Conservation (phyloP, 2,888 invertebrate species). For the Pinctada fucata region DNA sequence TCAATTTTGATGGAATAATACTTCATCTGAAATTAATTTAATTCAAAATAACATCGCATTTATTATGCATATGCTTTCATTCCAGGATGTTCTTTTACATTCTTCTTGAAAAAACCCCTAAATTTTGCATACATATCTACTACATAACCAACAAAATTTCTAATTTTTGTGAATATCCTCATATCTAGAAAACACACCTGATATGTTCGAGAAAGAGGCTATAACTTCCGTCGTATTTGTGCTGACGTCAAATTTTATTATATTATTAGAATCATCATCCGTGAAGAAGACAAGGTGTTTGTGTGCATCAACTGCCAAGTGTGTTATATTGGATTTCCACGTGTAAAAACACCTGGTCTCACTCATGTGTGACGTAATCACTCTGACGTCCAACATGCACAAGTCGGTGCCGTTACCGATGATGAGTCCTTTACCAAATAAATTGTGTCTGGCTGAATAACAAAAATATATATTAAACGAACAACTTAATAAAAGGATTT, state of each 20-base stretch:
- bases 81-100: too few relatives aligned
- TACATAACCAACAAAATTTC: background rate
- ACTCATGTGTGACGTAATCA: conserved; percentile 14
- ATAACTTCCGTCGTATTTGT: conserved; percentile 7
- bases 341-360: conserved; percentile 13
- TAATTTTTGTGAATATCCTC: background rate
- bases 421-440: conserved; percentile 21
- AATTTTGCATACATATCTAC: background rate
- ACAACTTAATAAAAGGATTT: background rate
- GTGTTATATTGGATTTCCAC: conserved; percentile 21
- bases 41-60: too few relatives aligned
- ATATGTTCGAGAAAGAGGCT: conserved; percentile 8
- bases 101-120: too few relatives aligned
- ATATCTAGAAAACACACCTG: background rate
- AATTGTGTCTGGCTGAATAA: conserved; percentile 14
- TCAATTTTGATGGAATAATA: too few relatives aligned
- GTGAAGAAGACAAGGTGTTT: conserved; percentile 7
- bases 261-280: background rate
- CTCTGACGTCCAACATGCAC: conserved; percentile 25
- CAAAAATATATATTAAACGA: background rate
- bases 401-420: conserved; percentile 20
- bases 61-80: too few relatives aligned
- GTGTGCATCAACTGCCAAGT: conserved; percentile 17
- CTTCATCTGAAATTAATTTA: too few relatives aligned
- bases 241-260: conserved; percentile 9